Base-by-base conservation (phyloP, 2,888 invertebrate species). In the Aleiodes leptofemur region DNA sequence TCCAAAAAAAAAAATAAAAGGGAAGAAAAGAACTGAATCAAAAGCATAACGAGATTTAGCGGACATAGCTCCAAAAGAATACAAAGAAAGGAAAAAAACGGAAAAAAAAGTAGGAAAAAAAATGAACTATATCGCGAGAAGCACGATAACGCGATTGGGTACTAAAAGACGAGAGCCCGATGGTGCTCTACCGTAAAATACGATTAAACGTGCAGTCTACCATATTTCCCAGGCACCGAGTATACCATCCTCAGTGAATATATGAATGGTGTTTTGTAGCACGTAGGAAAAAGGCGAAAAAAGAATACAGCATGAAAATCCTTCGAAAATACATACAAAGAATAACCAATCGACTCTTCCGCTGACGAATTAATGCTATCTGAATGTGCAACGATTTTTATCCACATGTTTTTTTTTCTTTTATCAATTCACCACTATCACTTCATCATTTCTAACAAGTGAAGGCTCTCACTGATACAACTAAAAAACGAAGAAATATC, bases 161-260 rank as follows among this genome's bases (percentile, higher is more conserved):
- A 57, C 72, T 72, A 66, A 77, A 74, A 74, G 53, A 74, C 72
- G 74, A 76, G 75, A 79, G 78, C 38, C 61, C 77, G 79, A 64
- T 73, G 73, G 73, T 71, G 76, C 80, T 81, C 80, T 78, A 77
- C 81, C 80, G 79, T 84, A 80, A 85, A 85, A 84, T 84, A 82
- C 82, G 82, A 82, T 84, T 84, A 83, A 81, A 76, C 70, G 69
- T 72, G 69, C 75, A 72, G 70, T 73, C 66, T 50, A 29, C 43
- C 66, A 68, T 51, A 61, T 38, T 38, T 34, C 61, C 61, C 38
- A 61, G 71, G 66, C 56, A n/a, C 48, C 48, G 55, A 64, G 70
- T 72, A 43, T 51, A 59, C 34, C 11, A n/a, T 34, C 66, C 13
- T 43, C 31, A 38, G n/a, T 43, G 31, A 13, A 68, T 59, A 53